Evolutionary conservation across 2,113 vertebrate genomes (phyloP), one percentile per base, ranked within the genome.

Genomic region (Hepsetus odoe): DNA sequence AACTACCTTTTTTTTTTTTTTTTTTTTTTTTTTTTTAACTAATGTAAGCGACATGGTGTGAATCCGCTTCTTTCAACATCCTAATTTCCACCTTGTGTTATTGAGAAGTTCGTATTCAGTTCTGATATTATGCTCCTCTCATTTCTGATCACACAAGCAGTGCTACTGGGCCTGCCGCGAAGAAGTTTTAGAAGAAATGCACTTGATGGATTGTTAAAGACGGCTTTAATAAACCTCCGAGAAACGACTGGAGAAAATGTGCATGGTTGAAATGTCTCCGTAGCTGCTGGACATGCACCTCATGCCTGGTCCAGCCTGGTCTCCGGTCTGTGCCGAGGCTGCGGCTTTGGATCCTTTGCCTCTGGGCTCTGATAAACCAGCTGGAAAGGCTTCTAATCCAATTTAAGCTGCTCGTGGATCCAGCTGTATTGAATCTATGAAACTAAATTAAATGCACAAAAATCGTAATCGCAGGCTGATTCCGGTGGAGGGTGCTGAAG

Each of bases 321-420:
- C 46, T 49, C 14, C 46, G 16, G 46, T n/a, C 49, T 0, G 51
- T 11, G n/a, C 51, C 11, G 51, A 24, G 51, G 51, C 51, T 55
- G 38, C 24, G 72, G 38, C 38, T 68, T 68, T 70, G 53, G 75
- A 64, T 58, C 40, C 6, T 14, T 72, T 76, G 67, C 75, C 72
- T 65, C 49, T 12, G 32, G 40, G 26, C 56, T 51, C 26, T 9
- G 69, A 81, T 74, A 77, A 83, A 70, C 53, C 77, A 79, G 70
- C 71, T 80, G 66, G 61, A 68, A 78, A 82, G 71, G 22, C 10
- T 71, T 66, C 44, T 74, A 74, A 83, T 82, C 78, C 67, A 70
- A 67, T 82, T 82, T 70, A 79, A 83, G 69, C 68, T 51, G 55
- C 16, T 74, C 22, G 59, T 80, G 68, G 69, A 72, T 80, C 66